Conservation (phyloP, 2,113 vertebrate species). For the Epinephelus cyanopodus region DNA sequence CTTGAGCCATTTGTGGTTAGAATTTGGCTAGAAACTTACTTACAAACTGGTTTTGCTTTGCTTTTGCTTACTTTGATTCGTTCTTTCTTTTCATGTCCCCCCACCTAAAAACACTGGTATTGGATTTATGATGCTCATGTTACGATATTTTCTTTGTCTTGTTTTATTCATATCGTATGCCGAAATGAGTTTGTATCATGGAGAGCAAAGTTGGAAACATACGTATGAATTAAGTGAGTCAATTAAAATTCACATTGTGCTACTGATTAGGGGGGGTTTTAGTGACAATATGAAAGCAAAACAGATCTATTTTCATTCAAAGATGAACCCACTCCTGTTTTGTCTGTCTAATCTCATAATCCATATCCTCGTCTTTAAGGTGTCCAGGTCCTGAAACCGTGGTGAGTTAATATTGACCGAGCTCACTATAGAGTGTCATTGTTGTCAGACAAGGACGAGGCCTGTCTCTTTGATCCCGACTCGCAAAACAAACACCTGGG, state of each 20-base stretch:
- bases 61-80: too few relatives aligned
- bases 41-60: too few relatives aligned
- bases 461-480: constrained; percentile 69
- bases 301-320: not conserved
- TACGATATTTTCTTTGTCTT: too few relatives aligned
- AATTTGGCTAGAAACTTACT: not conserved
- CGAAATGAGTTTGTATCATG: too few relatives aligned
- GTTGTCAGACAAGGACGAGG: constrained; percentile 64
- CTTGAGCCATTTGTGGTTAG: not conserved
- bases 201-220: too few relatives aligned
- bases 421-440: constrained; percentile 47
- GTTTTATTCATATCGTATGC: too few relatives aligned
- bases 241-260: not conserved
- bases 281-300: not conserved
- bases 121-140: too few relatives aligned
- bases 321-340: not conserved
- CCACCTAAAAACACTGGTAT: too few relatives aligned
- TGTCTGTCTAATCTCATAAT: constrained; percentile 5
- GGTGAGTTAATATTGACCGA: constrained; percentile 82
- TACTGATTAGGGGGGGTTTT: not conserved
- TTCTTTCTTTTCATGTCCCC: too few relatives aligned
- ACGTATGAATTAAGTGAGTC: too few relatives aligned
- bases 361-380: constrained; percentile 47
- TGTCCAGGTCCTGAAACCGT: constrained; percentile 74
- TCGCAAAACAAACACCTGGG: constrained; percentile 75